These are phyloP conservation scores for Gibbula magus DNA, from an alignment of 2,888 invertebrate species.

Conservation along the genomic window DNA sequence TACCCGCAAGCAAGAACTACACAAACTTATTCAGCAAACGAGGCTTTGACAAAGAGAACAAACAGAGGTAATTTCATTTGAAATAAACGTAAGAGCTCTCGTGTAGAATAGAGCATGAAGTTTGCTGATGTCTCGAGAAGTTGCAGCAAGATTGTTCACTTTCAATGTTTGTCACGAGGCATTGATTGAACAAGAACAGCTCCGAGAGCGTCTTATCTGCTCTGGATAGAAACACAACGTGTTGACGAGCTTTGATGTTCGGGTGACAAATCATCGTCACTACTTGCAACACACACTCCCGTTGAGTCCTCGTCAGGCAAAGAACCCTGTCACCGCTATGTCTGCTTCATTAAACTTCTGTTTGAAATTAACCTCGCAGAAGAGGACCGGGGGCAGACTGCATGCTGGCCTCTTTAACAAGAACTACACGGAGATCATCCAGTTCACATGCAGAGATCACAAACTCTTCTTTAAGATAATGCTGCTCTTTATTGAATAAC, in stretches of 20 bases:
- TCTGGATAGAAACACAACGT: background rate
- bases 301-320: no score
- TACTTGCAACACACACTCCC: no score
- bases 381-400: background rate
- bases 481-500: no score
- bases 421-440: no score
- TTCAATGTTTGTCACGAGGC: background rate
- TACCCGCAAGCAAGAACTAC: background rate
- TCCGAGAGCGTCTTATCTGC: background rate
- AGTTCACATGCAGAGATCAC: no score
- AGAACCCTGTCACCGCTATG: no score
- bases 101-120: background rate
- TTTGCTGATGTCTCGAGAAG: conserved; percentile 10
- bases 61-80: conserved; percentile 20
- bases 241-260: conserved; percentile 18
- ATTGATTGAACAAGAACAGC: background rate
- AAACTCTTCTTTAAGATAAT: no score
- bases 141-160: background rate
- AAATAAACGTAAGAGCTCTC: conserved; percentile 18
- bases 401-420: no score
- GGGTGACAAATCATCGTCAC: background rate
- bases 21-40: background rate
- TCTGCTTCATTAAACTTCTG: conserved; percentile 6
- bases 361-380: conserved; percentile 4
- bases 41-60: conserved; percentile 1